A percentile compares a stretch with the other conserved stretches of the same genome.
Evolutionary conservation across 2,888 invertebrate species (phyloP).

Genomic region (Sclerodermus sp.): DNA sequence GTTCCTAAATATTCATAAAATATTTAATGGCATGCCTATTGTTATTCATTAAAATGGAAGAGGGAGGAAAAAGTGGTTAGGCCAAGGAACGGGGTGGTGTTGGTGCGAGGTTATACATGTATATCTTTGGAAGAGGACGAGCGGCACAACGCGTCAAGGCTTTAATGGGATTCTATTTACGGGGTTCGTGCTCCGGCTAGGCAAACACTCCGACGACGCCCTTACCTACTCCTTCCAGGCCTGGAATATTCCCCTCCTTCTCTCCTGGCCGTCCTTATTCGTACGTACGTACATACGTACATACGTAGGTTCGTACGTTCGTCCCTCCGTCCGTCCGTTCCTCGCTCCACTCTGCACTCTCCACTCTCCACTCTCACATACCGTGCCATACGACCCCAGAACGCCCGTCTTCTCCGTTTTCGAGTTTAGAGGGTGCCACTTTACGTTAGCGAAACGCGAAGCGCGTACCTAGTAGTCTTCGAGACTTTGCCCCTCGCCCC

Average conservation of each 20-base stretch:
- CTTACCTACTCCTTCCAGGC: slow-evolving; percentile 7
- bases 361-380: neutral
- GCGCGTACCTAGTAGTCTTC: slow-evolving; percentile 10
- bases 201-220: slow-evolving; percentile 44
- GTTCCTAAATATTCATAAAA: no score
- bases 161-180: slow-evolving; percentile 57
- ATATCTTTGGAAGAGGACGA: slow-evolving; percentile 26
- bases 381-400: neutral
- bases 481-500: neutral
- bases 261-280: no score
- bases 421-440: slow-evolving; percentile 34
- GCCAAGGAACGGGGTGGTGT: no score
- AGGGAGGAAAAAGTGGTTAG: no score
- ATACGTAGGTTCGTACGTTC: no score
- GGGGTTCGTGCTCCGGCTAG: slow-evolving; percentile 50
- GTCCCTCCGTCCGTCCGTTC: no score
- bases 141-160: slow-evolving; percentile 43
- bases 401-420: slow-evolving; percentile 18
- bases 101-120: no score
- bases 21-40: no score
- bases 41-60: no score
- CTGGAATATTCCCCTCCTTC: no score
- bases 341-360: slow-evolving; percentile 20
- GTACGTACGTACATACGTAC: no score
- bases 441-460: slow-evolving; percentile 26